Evolutionary conservation across 37 sponge, comb jelly and placozoan species (phyloP).

Genomic region (Ephydatia muelleri): DNA sequence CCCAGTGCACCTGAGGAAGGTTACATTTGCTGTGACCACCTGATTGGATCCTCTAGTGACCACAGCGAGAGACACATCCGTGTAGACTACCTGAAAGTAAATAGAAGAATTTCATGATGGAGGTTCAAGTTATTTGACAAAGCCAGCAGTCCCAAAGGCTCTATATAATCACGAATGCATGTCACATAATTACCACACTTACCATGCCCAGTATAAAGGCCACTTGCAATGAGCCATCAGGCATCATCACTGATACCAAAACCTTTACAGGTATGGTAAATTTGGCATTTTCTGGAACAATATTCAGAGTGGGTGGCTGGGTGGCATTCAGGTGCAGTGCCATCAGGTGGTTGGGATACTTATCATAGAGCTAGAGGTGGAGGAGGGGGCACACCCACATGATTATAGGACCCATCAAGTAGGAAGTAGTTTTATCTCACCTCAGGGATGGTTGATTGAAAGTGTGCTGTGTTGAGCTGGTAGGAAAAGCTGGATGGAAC

Average conservation of each 20-base stretch:
- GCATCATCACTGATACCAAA: constrained; percentile 55
- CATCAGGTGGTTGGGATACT: constrained; percentile 82
- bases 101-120: neutral
- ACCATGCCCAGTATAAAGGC: constrained; percentile 65
- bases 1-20: constrained; percentile 51
- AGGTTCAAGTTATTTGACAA: no score
- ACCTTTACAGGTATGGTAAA: constrained; percentile 52
- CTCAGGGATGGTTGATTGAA: constrained; percentile 42
- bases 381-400: neutral
- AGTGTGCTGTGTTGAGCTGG: constrained; percentile 53
- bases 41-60: constrained; percentile 31
- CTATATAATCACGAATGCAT: neutral
- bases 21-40: constrained; percentile 56
- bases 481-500: constrained; percentile 37
- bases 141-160: no score
- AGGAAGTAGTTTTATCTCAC: neutral
- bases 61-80: constrained; percentile 45
- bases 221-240: neutral
- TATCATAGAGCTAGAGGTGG: constrained; percentile 59
- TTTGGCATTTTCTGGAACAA: constrained; percentile 36
- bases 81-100: constrained; percentile 46
- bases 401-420: no score
- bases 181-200: neutral
- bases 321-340: constrained; percentile 44
- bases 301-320: constrained; percentile 54